Base-by-base conservation (phyloP, 2,113 vertebrate species). In the Pungitius pungitius region DNA sequence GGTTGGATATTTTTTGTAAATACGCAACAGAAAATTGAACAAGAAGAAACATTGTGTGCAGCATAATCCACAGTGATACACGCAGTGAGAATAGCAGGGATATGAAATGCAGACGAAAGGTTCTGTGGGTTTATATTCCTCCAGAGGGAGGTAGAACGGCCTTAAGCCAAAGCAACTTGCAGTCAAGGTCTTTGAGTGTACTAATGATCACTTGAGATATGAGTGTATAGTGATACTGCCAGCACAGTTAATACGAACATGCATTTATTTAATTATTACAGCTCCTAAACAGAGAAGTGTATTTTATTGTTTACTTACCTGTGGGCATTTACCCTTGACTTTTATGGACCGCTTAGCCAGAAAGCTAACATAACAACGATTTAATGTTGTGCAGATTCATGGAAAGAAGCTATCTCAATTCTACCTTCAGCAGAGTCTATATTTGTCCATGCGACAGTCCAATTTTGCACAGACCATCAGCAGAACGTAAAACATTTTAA, bases 361-460 rank as follows among this genome's bases (percentile, higher is more conserved):
- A 70, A 70, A 37, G 27, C 52, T 68, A 2, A 13, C 42, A 70
- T 71, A 56, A 69, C 60, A 72, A 54, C 59, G 30, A 74, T 70
- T 43, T 8, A 63, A 43, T 59, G 43, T 40, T 65, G 18, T 30
- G 40, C 35, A 75, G 69, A 65, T 70, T 59, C 49, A 69, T 27
- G 77, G 35, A 45, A 40, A 13, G 57, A 37, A 69, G 69, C 57
- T 47, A 60, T 84, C 73, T 58, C 39, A 80, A 58, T 76, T 55
- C 62, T 54, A 71, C 80, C 78, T 77, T 54, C 61, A 81, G 80
- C 35, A 70, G 65, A 64, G 42, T 84, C 67, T 77, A 54, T 84
- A 80, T 91, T 86, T 84, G 69, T 84, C 74, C 77, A 49, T 54
- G 35, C 81, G 55, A 79, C 70, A 72, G 69, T 75, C 22, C 75